Base-by-base conservation (phyloP, 2,113 vertebrate species). In the Percopsis transmontana region DNA sequence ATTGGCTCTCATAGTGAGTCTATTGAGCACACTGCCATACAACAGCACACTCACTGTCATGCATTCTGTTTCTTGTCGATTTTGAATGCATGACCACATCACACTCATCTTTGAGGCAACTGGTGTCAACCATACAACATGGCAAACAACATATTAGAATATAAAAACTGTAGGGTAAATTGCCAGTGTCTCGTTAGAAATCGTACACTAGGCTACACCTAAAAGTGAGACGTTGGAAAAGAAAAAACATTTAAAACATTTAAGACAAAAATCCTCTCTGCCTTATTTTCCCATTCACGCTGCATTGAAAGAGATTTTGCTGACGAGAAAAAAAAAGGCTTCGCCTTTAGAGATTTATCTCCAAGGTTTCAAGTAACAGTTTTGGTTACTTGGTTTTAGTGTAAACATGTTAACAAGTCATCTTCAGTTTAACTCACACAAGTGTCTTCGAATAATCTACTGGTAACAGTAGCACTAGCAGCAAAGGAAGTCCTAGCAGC, bases 331-430 rank as follows among this genome's bases (percentile, higher is more conserved):
- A 52, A 58, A 53, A 19, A 47, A 45, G 40, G 12, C 7, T 33
- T 11, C 18, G 40, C 24, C 59, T 42, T 33, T 27, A 63, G n/a
- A 50, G 40, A 70, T 14, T 21, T 45, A 27, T 51, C 44, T 27
- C 48, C 27, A 41, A 21, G 14, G 47, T 58, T 21, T 64, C 47
- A 44, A 69, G 58, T 60, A 20, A 65, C 53, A 73, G 38, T 21
- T 47, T 69, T 66, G 23, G 56, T 68, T n/a, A 47, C 58, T 27
- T 21, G 0, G 33, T 72, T 72, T 73, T 38, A 62, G 27, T 81
- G 85, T 81, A 85, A 86, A 85, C 85, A 80, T 50, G 54, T 50
- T 1, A 66, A 39, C n/a, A 60, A 67, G 3, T 54, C 68, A 63
- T 40, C 70, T 64, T 77, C 80, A 79, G 54, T 53, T 27, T 40